Base-by-base conservation (phyloP, 2,113 vertebrate genomes). In the Dicaeum eximium region DNA sequence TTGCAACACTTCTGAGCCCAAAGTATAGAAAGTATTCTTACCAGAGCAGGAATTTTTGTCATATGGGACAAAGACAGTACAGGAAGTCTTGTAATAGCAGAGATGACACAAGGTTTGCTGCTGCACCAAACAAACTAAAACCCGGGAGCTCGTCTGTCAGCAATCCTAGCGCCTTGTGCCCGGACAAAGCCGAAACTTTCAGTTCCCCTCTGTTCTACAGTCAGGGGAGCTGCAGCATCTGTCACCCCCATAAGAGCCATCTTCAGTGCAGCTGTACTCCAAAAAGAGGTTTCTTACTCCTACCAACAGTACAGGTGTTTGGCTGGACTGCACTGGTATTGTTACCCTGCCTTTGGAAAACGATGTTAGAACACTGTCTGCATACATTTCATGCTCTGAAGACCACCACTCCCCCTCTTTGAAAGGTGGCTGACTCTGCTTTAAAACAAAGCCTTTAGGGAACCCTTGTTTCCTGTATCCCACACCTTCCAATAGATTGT, bases 221-320 rank as follows among this genome's bases (percentile, higher is more conserved):
- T 3, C 6, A 23, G 13, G 30, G 30, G 24, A 84, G 56, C 20
- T 0, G 0, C 38, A 50, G 47, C 47, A 73, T 20, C 37, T 7
- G 17, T 28, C 58, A 61, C 15, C 22, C 69, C 42, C 1, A 0
- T 0, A 1, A 50, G 15, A 66, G 38, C 15, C 30, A 33, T 7
- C 38, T 47, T 37, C 10, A 54, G 50, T 1, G 0, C 3, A 2
- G 42, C 44, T 35, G 13, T 5, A 64, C 61, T 33, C 67, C 4
- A 51, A 11, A 56, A 54, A 42, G 31, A 15, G 38, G 18, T 27
- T 80, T 80, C 54, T 69, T 48, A 84, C 31, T 77, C 38, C 22
- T 37, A 30, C 21, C 47, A 12, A 6, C 0, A 4, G 58, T 4
- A 30, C 6, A 91, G 44, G 23, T 60, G 17, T 28, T 78, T 3